Conservation (phyloP, 2,797 vertebrate species). For the Austrolebias charrua region DNA sequence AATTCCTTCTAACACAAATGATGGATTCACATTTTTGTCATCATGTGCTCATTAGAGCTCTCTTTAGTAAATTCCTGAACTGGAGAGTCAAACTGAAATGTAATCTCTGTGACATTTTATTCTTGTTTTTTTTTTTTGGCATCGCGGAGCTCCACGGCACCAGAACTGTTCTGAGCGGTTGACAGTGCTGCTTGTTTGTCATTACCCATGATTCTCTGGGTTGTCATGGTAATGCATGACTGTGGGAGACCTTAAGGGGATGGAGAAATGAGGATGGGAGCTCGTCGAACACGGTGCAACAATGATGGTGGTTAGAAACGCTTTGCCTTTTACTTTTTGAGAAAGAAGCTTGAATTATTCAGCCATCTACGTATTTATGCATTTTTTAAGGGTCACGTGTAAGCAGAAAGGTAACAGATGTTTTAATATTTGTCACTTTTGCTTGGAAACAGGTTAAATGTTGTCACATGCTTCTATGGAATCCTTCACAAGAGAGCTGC, state of each 20-base stretch:
- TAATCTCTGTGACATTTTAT: background rate
- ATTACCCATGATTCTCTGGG: slow-evolving; percentile 51
- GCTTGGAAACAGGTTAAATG: no score
- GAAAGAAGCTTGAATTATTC: background rate
- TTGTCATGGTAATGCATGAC: slow-evolving; percentile 65
- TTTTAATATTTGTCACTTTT: no score
- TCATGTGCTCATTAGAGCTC: background rate
- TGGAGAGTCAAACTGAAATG: slow-evolving; percentile 2
- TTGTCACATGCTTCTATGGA: background rate
- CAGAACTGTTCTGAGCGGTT: slow-evolving; percentile 31
- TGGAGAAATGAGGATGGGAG: slow-evolving; percentile 35
- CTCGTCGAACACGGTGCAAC: slow-evolving; percentile 39
- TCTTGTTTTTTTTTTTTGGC: slow-evolving; percentile 7
- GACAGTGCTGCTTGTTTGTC: slow-evolving; percentile 50
- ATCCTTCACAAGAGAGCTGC: background rate
- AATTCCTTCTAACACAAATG: background rate
- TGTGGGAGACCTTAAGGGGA: slow-evolving; percentile 44
- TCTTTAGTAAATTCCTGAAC: background rate
- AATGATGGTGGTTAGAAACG: slow-evolving; percentile 34
- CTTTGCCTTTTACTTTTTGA: slow-evolving; percentile 12
- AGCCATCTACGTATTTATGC: background rate
- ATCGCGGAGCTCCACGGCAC: slow-evolving; percentile 19
- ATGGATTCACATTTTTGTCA: background rate
- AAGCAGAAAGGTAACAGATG: background rate
- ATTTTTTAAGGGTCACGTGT: background rate